phyloP scores from a whole-genome alignment of 2,113 vertebrate species.

The Motacilla tschutschensis region DNA sequence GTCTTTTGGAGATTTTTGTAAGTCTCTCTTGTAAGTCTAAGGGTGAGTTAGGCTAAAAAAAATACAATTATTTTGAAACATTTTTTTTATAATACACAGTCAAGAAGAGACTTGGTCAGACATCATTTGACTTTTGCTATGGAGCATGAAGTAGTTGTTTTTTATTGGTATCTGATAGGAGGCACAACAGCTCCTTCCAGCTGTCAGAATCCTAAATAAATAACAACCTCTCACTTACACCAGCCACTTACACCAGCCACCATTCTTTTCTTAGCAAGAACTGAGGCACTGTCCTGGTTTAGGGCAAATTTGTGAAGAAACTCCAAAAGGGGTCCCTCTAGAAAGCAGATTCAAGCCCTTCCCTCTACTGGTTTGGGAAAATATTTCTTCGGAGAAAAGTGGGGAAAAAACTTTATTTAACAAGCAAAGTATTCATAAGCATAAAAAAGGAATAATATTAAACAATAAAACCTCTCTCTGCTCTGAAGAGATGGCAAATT shows the following conservation, averaged over 20 bases:
- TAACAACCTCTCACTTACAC: neutral
- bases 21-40: too few relatives aligned
- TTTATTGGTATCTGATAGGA: neutral
- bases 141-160: neutral
- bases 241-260: too few relatives aligned
- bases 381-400: neutral
- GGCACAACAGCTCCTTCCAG: neutral
- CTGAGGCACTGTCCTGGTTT: neutral
- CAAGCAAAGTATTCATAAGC: neutral
- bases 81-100: neutral
- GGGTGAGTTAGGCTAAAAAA: too few relatives aligned
- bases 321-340: neutral
- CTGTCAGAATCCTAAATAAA: slow-evolving; percentile 17
- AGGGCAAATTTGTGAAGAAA: neutral
- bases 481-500: neutral
- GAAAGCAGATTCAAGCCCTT: neutral
- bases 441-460: neutral
- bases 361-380: neutral
- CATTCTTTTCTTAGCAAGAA: neutral
- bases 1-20: neutral
- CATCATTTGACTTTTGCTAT: neutral
- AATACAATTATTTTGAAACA: neutral
- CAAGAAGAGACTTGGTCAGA: neutral
- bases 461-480: neutral
- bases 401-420: neutral